A percentile compares a stretch with the other conserved stretches of the same genome.
Evolutionary conservation across 2,888 invertebrate genomes (phyloP).

Genomic region (Melinaea menophilus): DNA sequence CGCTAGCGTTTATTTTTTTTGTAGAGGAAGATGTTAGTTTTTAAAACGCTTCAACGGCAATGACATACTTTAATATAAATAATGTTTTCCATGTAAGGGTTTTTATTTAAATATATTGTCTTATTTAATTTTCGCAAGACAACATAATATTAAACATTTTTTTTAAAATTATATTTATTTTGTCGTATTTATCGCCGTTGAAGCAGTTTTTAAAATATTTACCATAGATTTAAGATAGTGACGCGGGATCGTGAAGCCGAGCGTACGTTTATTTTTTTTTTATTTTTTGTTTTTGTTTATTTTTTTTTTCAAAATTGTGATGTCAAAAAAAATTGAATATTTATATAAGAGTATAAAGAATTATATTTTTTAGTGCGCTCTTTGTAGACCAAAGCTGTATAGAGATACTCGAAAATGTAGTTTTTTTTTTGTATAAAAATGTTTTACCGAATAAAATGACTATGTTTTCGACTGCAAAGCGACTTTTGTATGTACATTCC

Average conservation of each 20-base stretch:
- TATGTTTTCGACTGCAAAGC: slow-evolving; percentile 16
- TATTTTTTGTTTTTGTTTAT: slow-evolving; percentile 35
- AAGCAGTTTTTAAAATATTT: too few relatives aligned
- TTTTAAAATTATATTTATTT: too few relatives aligned
- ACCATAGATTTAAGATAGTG: slow-evolving; percentile 44
- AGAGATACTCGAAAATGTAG: slow-evolving; percentile 12
- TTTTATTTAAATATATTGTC: too few relatives aligned
- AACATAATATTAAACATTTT: too few relatives aligned
- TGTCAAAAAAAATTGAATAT: slow-evolving; percentile 32
- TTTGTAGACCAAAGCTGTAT: slow-evolving; percentile 73
- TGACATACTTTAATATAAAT: too few relatives aligned
- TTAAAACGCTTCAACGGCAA: too few relatives aligned
- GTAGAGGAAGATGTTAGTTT: slow-evolving; percentile 11
- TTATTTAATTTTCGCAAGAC: too few relatives aligned
- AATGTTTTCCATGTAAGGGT: too few relatives aligned
- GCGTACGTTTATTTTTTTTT: slow-evolving; percentile 45
- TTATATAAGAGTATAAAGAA: slow-evolving; percentile 38
- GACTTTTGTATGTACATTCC: slow-evolving; percentile 20
- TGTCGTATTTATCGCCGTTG: too few relatives aligned
- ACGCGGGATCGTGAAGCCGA: slow-evolving; percentile 48
- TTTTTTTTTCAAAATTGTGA: slow-evolving; percentile 36
- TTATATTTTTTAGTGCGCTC: slow-evolving; percentile 58
- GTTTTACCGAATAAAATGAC: slow-evolving; percentile 10
- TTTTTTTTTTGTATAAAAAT: slow-evolving; percentile 8
- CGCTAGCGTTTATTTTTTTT: slow-evolving; percentile 36